Percentiles rank a stretch among this genome's conserved stretches.
phyloP scores from a whole-genome alignment of 35 echinoderm and acorn worm genomes.

The Stichopus chloronotus region DNA sequence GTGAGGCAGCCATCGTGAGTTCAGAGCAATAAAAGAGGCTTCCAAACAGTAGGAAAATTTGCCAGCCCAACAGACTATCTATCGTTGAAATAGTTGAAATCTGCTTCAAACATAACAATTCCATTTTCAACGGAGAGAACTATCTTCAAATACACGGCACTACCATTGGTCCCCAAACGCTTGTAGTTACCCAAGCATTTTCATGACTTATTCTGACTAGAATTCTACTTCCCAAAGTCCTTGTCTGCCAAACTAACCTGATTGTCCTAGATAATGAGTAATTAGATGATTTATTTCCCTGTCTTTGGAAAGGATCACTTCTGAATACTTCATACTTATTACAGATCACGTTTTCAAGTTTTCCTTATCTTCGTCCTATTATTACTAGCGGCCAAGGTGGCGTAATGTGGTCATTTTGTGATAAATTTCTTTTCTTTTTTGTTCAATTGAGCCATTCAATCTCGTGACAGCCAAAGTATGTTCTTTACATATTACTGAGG shows the following conservation, averaged over 20 bases:
- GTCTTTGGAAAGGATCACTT: no score
- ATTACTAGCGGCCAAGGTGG: no score
- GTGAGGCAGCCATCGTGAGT: constrained; percentile 1
- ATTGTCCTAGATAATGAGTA: no score
- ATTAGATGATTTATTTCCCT: no score
- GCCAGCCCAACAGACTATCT: neutral
- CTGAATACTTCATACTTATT: no score
- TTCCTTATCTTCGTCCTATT: no score
- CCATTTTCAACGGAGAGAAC: neutral
- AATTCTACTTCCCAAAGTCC: neutral
- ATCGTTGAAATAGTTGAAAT: constrained; percentile 16
- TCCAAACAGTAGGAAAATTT: neutral
- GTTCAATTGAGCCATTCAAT: no score
- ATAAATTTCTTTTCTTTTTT: no score
- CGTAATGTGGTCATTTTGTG: no score
- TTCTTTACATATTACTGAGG: no score
- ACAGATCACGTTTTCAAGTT: no score
- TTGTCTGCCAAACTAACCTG: neutral
- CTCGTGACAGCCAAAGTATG: no score
- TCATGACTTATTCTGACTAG: neutral
- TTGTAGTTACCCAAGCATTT: neutral
- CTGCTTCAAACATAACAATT: constrained; percentile 4
- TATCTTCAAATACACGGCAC: constrained; percentile 13
- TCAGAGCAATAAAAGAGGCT: constrained; percentile 22
- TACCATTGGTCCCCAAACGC: neutral